Percentiles rank a stretch among this genome's conserved stretches.
Evolutionary conservation across 2,888 invertebrate species (phyloP).

Genomic region (Ectobius pallidus): DNA sequence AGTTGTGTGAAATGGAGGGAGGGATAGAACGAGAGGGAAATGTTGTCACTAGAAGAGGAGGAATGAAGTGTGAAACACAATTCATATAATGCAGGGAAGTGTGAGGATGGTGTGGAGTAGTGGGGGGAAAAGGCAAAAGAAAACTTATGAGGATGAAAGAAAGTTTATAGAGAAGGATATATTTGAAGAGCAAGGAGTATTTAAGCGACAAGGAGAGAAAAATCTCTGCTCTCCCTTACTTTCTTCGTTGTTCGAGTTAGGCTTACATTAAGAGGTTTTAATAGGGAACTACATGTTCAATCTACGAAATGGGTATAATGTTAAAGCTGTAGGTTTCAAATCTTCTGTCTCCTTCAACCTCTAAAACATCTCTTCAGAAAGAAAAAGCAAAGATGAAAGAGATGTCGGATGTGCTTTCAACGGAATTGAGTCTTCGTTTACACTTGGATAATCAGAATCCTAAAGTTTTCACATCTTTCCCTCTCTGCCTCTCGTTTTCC

Average conservation of each 20-base stretch:
- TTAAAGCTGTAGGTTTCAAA: not conserved
- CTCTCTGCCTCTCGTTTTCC: not conserved
- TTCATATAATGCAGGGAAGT: not conserved
- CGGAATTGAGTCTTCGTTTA: constrained; percentile 32
- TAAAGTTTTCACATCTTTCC: constrained; percentile 6
- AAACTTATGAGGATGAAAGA: not conserved
- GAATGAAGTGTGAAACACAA: not conserved
- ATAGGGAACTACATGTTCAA: constrained; percentile 13
- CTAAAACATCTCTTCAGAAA: not conserved
- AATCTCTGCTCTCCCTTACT: not conserved
- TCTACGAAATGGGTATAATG: constrained; percentile 20
- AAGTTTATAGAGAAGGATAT: not conserved
- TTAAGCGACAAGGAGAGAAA: not conserved
- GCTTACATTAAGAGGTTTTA: constrained; percentile 15
- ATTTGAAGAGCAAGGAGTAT: not conserved
- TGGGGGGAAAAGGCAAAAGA: too few species aligned
- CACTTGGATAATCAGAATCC: constrained; percentile 26
- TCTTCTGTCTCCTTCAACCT: not conserved
- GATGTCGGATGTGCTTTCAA: constrained; percentile 31
- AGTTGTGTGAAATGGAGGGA: not conserved
- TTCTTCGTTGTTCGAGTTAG: not conserved
- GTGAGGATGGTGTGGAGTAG: too few species aligned
- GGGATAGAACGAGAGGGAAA: too few species aligned
- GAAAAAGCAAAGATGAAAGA: constrained; percentile 19
- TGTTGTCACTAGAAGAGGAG: not conserved